Evolutionary conservation across 2,888 invertebrate genomes (phyloP), one percentile per base, ranked within the genome.

Genomic region (Junonia oenone): DNA sequence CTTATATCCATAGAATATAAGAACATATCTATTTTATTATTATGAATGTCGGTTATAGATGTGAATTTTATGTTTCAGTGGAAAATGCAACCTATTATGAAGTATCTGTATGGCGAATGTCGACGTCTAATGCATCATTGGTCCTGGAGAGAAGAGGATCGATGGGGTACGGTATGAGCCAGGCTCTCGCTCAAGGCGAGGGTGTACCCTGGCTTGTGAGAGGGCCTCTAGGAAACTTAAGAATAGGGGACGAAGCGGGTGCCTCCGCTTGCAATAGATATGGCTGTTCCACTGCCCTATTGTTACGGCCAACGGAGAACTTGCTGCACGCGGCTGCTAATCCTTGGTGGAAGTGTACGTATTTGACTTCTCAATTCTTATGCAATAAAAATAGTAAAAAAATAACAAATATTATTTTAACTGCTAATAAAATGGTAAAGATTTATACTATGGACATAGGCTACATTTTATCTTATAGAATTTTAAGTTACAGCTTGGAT

Each of bases 61-160:
- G 9, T 17, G 3, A 17, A 17, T 9, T 37, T 6, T 26, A 31
- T 46, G 27, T 58, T 62, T 2, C 74, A 90, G 90, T 89, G 46
- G 89, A 89, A 64, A 89, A 90, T 61, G 90, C 90, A 17, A 87
- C 90, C 0, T 82, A 89, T 69, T 89, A 90, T 68, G 89, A 89
- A 64, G 81, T 88, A 0, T 82, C 87, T 1, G 81, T 90, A 0
- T 89, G 89, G 88, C 73, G 87, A 26, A 77, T 88, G 75, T 87
- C 90, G 0, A 78, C 79, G 0, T 81, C 80, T 3, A 90, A 90
- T 63, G 73, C 86, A 0, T 87, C 90, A 0, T 63, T 89, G 27
- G 67, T 85, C 1, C 72, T 88, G 0, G 83, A 85, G 40, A 74
- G 81, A 0, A 75, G 83, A 15, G 81, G 81, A 0, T 76, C 83